Conservation (phyloP, 2,888 invertebrate genomes). For the Villa cingulata region DNA sequence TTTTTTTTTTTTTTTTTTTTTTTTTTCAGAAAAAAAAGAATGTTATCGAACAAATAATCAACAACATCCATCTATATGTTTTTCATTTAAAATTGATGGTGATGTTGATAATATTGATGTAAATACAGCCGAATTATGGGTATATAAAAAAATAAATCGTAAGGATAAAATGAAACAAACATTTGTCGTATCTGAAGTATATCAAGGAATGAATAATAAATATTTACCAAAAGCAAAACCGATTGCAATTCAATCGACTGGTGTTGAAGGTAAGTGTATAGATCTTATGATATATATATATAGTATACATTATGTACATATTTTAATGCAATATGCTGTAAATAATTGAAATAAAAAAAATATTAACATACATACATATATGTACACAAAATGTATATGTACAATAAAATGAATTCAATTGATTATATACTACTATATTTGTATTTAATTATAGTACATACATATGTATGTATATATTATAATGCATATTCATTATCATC, state of each 20-base stretch:
- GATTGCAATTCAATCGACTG: constrained; percentile 65
- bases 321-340: too few species aligned
- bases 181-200: constrained; percentile 64
- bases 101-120: constrained; percentile 62
- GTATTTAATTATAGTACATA: too few species aligned
- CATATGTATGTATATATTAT: too few species aligned
- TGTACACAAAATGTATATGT: too few species aligned
- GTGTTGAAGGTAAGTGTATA: constrained; percentile 46
- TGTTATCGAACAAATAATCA: constrained; percentile 33
- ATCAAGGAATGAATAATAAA: constrained; percentile 54
- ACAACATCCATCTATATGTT: constrained; percentile 51
- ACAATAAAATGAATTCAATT: too few species aligned
- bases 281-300: too few species aligned
- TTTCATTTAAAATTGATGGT: constrained; percentile 62
- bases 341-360: too few species aligned
- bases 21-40: constrained; percentile 37
- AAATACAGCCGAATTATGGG: constrained; percentile 66
- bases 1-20: neutral
- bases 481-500: too few species aligned
- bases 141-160: constrained; percentile 45
- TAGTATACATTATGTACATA: too few species aligned
- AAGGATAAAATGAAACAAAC: constrained; percentile 42
- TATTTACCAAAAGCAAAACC: constrained; percentile 66
- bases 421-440: too few species aligned
- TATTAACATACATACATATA: too few species aligned